Percentiles rank a stretch among this genome's conserved stretches.
phyloP scores from a whole-genome alignment of 1,140 invertebrate genomes.

The Papilio aristodemus region DNA sequence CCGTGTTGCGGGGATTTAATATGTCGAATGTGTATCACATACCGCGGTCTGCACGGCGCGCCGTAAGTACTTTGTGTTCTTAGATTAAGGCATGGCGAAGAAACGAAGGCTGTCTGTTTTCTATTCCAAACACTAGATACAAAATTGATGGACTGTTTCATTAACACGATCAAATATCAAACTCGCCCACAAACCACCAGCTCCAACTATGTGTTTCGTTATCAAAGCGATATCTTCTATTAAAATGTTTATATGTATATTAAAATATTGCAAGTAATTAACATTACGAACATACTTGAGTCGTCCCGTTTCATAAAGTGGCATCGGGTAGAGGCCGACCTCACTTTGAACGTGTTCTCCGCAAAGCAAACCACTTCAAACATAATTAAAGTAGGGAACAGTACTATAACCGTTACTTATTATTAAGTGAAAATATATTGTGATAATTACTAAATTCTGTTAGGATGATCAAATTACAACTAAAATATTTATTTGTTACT shows the following conservation, averaged over 20 bases:
- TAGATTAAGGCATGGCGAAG: constrained; percentile 47
- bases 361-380: constrained; percentile 55
- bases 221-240: constrained; percentile 59
- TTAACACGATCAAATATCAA: background rate
- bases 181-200: background rate
- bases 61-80: constrained; percentile 66
- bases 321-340: constrained; percentile 42
- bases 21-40: constrained; percentile 21
- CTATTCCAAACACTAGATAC: background rate
- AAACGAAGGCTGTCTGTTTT: background rate
- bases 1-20: constrained; percentile 41
- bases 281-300: constrained; percentile 46
- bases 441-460: constrained; percentile 48
- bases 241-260: constrained; percentile 45
- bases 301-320: constrained; percentile 42
- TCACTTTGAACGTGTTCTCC: constrained; percentile 49
- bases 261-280: constrained; percentile 64
- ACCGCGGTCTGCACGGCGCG: constrained; percentile 43
- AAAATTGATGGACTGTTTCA: background rate
- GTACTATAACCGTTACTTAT: constrained; percentile 53
- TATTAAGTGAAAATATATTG: constrained; percentile 55
- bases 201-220: constrained; percentile 44
- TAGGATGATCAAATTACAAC: constrained; percentile 37
- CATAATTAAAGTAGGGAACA: constrained; percentile 60
- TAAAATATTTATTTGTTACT: constrained; percentile 14